Conservation (phyloP, 2,888 invertebrate species). For the Diarsia rubi region DNA sequence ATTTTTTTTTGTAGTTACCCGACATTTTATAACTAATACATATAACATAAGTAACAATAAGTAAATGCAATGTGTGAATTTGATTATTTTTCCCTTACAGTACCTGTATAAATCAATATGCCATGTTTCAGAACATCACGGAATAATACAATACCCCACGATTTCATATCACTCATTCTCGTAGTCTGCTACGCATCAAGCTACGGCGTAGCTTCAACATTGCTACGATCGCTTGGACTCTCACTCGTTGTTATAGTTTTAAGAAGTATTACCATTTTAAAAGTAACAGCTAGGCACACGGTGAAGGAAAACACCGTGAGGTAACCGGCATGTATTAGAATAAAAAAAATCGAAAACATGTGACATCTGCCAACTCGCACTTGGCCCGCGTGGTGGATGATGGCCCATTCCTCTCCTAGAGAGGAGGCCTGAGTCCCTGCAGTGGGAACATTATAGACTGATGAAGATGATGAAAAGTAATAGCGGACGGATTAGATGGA, state of each 20-base stretch:
- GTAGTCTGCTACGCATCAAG: neutral
- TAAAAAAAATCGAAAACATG: no score
- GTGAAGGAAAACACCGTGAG: no score
- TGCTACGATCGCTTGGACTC: neutral
- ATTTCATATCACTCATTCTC: neutral
- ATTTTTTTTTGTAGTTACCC: neutral
- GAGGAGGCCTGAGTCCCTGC: no score
- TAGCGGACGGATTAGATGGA: neutral
- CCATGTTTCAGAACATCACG: neutral
- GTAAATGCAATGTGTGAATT: neutral
- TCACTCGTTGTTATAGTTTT: neutral
- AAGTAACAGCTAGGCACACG: no score
- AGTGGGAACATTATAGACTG: no score
- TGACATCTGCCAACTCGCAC: no score
- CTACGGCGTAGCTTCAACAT: constrained; percentile 4
- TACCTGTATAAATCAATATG: no score
- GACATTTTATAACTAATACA: neutral
- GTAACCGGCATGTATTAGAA: no score
- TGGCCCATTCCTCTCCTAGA: no score
- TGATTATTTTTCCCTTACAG: neutral
- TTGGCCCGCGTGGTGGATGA: no score
- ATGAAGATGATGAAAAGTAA: no score
- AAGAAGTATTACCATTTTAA: neutral
- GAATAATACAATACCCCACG: neutral
- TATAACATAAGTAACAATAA: neutral